Base-by-base conservation (phyloP, 2,113 vertebrate species). In the Sarotherodon lohbergeri region DNA sequence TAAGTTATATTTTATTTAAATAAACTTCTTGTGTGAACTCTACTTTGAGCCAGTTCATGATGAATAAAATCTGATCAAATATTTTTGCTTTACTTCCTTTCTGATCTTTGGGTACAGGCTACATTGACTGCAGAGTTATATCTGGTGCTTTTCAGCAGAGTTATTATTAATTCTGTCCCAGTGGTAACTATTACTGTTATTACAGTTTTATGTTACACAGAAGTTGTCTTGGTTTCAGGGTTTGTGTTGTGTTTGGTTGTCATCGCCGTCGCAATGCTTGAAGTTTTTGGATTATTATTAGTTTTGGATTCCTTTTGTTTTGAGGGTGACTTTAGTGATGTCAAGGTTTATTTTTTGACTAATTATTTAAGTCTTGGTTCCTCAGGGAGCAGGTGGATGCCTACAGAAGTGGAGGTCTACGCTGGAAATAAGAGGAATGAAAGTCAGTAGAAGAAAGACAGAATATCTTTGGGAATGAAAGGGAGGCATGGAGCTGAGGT, bases 181-280 rank as follows among this genome's bases (percentile, higher is more conserved):
- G 13, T 8, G 19, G 19, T 24, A 4, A 14, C 22, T 27, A 0
- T 43, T 24, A 71, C 0, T 73, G 66, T 27, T 73, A 5, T 41
- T 41, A 68, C 63, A 14, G 63, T 4, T 71, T 43, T 0, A 43
- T 1, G 0, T 68, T 68, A 0, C 17, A 0, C n/a, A 71, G 34
- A 68, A 9, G 63, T 14, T 2, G n/a, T 24, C 0, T 0, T 13
- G 6, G 0, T 68, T 39, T 68, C 19, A 7, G 36, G 63, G 1
- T 24, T 71, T 43, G 0, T 71, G 63, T 68, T 68, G 34, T 0
- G 36, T 68, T 43, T 24, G n/a, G 63, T 24, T 71, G 36, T 63
- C 1, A 34, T 68, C 0, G 7, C 5, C 3, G 12, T 43, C 3
- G 4, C 22, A 24, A n/a, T 71, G 36, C n/a, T 71, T 43, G 36